phyloP scores from a whole-genome alignment of 2,888 invertebrate species.

The Polyommatus iphigenia region DNA sequence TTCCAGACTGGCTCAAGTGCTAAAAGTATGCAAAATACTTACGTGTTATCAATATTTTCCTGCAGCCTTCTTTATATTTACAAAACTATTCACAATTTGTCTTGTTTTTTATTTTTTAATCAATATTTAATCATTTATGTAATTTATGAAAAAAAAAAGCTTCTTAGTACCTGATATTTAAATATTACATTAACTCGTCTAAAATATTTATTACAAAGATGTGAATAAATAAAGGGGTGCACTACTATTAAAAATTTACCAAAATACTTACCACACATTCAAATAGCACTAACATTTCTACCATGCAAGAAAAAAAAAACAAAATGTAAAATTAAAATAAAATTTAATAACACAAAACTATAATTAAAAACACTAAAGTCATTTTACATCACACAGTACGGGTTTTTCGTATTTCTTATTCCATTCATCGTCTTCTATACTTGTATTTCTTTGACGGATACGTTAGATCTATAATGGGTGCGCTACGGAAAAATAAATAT shows the following conservation, averaged over 20 bases:
- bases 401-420: conserved; percentile 46
- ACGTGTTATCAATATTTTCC: not conserved
- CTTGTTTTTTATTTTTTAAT: not conserved
- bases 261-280: not conserved
- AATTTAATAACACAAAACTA: conserved; percentile 69
- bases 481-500: conserved; percentile 70
- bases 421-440: conserved; percentile 67
- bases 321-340: conserved; percentile 64
- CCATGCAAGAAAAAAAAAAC: conserved; percentile 71
- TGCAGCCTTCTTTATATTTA: not conserved
- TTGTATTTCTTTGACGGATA: conserved; percentile 72
- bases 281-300: conserved; percentile 45
- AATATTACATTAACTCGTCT: not conserved
- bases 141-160: not conserved
- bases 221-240: not conserved
- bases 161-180: not conserved
- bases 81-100: not conserved
- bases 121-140: not conserved
- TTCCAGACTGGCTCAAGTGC: not conserved
- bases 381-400: conserved; percentile 53
- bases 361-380: conserved; percentile 61
- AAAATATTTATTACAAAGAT: not conserved
- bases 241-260: not conserved
- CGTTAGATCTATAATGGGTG: conserved; percentile 71
- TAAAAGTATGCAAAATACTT: not conserved